These are phyloP conservation scores for Eremophila alpestris DNA, from an alignment of 2,797 vertebrate species.

Conservation along the genomic window DNA sequence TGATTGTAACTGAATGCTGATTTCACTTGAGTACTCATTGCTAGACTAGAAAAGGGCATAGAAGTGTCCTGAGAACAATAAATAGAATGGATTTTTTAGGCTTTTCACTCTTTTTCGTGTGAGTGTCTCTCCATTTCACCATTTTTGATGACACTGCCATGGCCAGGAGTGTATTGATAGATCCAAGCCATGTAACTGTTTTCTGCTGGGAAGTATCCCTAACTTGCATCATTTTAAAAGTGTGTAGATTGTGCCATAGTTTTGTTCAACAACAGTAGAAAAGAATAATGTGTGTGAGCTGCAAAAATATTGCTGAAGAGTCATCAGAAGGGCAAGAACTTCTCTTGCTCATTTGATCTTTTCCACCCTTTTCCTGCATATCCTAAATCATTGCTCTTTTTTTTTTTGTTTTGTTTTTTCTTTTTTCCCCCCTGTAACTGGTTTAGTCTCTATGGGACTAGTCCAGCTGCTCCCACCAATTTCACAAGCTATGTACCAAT, in stretches of 20 bases:
- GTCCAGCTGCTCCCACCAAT: conserved; percentile 82
- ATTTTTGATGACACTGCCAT: not conserved
- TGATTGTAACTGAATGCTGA: not conserved
- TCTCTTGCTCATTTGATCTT: conserved; percentile 52
- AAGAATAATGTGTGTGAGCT: not conserved
- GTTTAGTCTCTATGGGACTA: conserved; percentile 95
- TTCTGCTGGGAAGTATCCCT: not conserved
- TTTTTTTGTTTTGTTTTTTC: conserved; percentile 10
- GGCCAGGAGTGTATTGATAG: not conserved
- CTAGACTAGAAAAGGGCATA: not conserved
- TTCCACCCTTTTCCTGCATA: conserved; percentile 48
- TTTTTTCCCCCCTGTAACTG: conserved; percentile 70
- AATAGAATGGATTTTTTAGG: not conserved
- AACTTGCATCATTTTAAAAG: not conserved
- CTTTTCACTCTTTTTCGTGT: not conserved
- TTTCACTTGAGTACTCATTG: not conserved
- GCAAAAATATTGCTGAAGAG: conserved; percentile 11
- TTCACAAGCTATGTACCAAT: conserved; percentile 78
- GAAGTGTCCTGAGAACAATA: not conserved
- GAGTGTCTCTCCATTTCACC: not conserved
- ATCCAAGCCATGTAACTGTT: not conserved
- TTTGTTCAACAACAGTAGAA: not conserved
- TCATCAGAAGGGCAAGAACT: conserved; percentile 36
- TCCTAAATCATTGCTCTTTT: conserved; percentile 47
- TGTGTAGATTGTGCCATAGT: not conserved